These are phyloP conservation scores for Proterorhinus semilunaris DNA, from an alignment of 2,113 vertebrate genomes.

Conservation along the genomic window DNA sequence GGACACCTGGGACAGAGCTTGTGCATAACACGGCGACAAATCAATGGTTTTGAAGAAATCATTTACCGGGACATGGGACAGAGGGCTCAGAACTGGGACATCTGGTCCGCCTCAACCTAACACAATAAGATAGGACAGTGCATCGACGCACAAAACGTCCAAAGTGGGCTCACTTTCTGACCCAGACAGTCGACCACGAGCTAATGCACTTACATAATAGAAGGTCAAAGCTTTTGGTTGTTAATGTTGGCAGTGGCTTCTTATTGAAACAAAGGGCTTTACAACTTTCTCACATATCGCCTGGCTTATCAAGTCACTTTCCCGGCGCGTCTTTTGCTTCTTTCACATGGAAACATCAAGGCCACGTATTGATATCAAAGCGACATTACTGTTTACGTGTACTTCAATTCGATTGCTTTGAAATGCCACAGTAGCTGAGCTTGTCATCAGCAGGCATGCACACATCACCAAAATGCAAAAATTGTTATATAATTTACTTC, in stretches of 20 bases:
- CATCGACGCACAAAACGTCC: conserved; percentile 40
- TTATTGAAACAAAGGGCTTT: conserved; percentile 28
- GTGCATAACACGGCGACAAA: too few species aligned
- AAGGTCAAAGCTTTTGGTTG: conserved; percentile 37
- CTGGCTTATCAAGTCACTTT: conserved; percentile 17
- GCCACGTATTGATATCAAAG: conserved; percentile 34
- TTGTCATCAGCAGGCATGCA: conserved; percentile 39
- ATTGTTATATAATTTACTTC: conserved; percentile 67
- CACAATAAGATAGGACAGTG: conserved; percentile 37
- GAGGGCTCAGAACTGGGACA: too few species aligned
- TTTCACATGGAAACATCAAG: conserved; percentile 22
- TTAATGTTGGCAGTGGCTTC: conserved; percentile 26
- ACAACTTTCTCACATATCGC: conserved; percentile 12
- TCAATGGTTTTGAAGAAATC: too few species aligned
- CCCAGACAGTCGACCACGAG: conserved; percentile 59
- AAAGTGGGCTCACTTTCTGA: conserved; percentile 69
- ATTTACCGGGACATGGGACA: too few species aligned
- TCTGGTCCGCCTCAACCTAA: not conserved
- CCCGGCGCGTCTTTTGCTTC: conserved; percentile 15
- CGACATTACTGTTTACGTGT: conserved; percentile 17
- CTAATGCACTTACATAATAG: conserved; percentile 48
- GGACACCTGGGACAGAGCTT: too few species aligned
- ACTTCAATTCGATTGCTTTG: conserved; percentile 33
- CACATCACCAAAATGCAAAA: conserved; percentile 34
- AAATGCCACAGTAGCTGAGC: conserved; percentile 47